Base-by-base conservation (phyloP, 2,113 vertebrate genomes). In the Scartelaos histophorus region DNA sequence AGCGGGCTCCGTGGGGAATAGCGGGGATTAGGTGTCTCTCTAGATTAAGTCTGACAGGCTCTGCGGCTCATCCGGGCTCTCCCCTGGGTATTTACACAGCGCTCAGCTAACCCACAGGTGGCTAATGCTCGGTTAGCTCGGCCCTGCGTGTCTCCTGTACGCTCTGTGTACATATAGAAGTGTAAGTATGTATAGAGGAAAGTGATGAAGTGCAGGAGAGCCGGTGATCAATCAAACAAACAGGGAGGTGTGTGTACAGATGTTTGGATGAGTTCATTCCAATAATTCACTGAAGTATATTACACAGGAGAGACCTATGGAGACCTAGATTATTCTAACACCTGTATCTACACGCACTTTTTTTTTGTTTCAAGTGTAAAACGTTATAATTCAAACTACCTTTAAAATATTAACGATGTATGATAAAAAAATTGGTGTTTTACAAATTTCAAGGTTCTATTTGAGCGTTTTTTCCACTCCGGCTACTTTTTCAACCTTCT, bases 11-110 rank as follows among this genome's bases (percentile, higher is more conserved):
- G 3, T 74, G 53, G 79, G 85, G 86, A 85, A 87, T 85, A 83
- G 84, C 67, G 71, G 82, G 82, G 89, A 90, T 90, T 85, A 88
- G 85, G 87, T 88, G 85, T 89, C 84, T 79, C 77, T 70, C 72
- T 68, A 82, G 81, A 88, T 88, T 85, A 87, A 81, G 71, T 51
- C 16, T 85, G 88, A 89, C 79, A 70, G 79, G 82, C 61, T 66
- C 73, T 76, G 78, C 54, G 10, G 83, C 85, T 89, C 90, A 88
- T 90, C 87, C 83, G 71, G 70, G 76, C 71, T 81, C 70, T 85
- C 80, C 80, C 70, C 29, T 64, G 82, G 80, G 81, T 88, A 86
- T 90, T 92, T 90, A 88, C 82, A 86, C 81, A 88, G 82, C 71
- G 61, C 80, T 88, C 83, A 79, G 83, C 73, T 87, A 73, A 75